phyloP scores from a whole-genome alignment of 2,113 vertebrate genomes.

The Corythornis vintsioides region DNA sequence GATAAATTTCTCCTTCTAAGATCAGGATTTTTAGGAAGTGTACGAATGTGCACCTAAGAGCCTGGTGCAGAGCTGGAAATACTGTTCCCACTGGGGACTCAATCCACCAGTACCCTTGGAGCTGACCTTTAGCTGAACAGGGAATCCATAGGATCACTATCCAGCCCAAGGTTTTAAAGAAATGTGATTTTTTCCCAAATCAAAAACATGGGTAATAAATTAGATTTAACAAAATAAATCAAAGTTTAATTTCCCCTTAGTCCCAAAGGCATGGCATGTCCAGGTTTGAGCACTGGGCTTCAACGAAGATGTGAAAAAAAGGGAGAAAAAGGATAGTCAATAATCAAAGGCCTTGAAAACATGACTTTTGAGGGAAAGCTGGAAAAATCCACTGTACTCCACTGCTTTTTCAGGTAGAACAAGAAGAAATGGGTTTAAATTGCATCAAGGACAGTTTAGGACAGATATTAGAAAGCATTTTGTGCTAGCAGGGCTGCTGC shows the following conservation, averaged over 20 bases:
- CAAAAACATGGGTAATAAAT: background rate
- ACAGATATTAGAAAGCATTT: background rate
- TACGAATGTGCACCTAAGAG: background rate
- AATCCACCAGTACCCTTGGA: background rate
- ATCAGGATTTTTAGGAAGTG: background rate
- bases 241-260: background rate
- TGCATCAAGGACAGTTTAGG: background rate
- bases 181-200: background rate
- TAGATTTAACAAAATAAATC: background rate
- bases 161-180: background rate
- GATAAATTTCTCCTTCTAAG: background rate
- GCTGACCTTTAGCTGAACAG: background rate
- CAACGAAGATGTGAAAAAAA: background rate
- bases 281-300: background rate
- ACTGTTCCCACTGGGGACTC: background rate
- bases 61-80: accelerated
- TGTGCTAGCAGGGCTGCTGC: background rate
- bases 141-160: background rate
- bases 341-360: constrained; percentile 13
- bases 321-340: background rate
- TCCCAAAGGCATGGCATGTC: background rate
- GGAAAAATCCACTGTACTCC: background rate
- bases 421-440: constrained; percentile 2
- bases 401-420: background rate
- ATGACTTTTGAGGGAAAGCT: background rate